These are phyloP conservation scores for Branchinecta lynchi DNA, from an alignment of 1,140 invertebrate species.

Conservation along the genomic window DNA sequence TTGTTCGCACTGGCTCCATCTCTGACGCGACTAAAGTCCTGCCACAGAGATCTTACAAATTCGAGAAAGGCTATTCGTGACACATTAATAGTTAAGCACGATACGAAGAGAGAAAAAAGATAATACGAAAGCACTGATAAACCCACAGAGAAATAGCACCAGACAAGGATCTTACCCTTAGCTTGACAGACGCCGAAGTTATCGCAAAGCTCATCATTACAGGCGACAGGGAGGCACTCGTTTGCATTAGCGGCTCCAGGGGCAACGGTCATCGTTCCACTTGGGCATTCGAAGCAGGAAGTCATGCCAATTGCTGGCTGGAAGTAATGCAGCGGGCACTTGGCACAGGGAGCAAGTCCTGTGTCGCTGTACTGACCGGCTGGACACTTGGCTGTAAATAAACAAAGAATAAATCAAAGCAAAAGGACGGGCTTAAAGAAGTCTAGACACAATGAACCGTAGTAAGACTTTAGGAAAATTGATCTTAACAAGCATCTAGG, in stretches of 20 bases:
- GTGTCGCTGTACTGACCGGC: constrained; percentile 85
- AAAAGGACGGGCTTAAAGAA: no score
- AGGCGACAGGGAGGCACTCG: constrained; percentile 69
- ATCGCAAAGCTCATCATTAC: constrained; percentile 69
- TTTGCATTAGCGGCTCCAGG: constrained; percentile 56
- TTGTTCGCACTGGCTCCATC: no score
- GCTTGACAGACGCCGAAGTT: constrained; percentile 82
- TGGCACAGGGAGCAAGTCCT: constrained; percentile 82
- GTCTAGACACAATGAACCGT: no score
- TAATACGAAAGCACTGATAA: background rate
- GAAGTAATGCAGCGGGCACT: constrained; percentile 84
- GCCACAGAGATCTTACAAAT: no score
- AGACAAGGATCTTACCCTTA: constrained; percentile 36
- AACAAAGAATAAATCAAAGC: constrained; percentile 12
- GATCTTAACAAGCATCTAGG: no score
- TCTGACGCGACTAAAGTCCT: no score
- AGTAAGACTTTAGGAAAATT: no score
- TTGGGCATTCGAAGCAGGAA: constrained; percentile 68
- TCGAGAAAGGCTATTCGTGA: no score
- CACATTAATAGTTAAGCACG: no score
- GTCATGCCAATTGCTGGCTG: constrained; percentile 65
- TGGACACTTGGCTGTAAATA: constrained; percentile 54
- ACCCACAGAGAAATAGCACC: background rate
- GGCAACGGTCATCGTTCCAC: constrained; percentile 61
- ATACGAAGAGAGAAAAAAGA: no score